These are phyloP conservation scores for Smittia aterrima DNA, from an alignment of 2,888 invertebrate genomes.

Conservation along the genomic window DNA sequence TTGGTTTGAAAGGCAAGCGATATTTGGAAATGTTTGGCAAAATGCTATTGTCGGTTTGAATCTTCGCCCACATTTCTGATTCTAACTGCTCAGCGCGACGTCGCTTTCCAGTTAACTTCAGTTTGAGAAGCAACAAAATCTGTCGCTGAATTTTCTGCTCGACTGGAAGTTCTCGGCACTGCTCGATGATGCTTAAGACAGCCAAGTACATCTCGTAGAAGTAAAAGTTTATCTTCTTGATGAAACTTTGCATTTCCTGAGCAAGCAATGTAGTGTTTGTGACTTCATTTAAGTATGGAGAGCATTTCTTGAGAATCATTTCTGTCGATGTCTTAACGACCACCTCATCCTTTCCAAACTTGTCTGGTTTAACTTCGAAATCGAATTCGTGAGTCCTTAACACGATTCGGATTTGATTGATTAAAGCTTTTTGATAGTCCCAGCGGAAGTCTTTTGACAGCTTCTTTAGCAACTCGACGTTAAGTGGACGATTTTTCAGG, in stretches of 20 bases:
- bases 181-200: conserved; percentile 51
- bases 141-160: conserved; percentile 52
- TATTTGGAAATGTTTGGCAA: conserved; percentile 53
- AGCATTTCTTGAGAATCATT: conserved; percentile 49
- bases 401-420: conserved; percentile 49
- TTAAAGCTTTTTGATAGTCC: conserved; percentile 51
- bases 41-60: conserved; percentile 50
- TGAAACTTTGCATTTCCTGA: conserved; percentile 44
- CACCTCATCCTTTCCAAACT: conserved; percentile 51
- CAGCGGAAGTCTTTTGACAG: conserved; percentile 52
- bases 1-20: conserved; percentile 52
- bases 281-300: conserved; percentile 52
- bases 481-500: conserved; percentile 50
- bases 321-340: conserved; percentile 48
- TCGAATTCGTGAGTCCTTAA: conserved; percentile 50
- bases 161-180: conserved; percentile 49
- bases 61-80: conserved; percentile 52
- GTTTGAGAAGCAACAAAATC: conserved; percentile 51
- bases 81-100: conserved; percentile 47
- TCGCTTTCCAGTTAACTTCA: conserved; percentile 52
- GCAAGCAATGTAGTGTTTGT: conserved; percentile 49
- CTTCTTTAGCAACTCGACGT: conserved; percentile 50
- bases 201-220: conserved; percentile 54
- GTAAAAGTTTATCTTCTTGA: conserved; percentile 48
- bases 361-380: conserved; percentile 50